phyloP scores from a whole-genome alignment of 2,113 vertebrate species.

The Malurus alboscapulatus region DNA sequence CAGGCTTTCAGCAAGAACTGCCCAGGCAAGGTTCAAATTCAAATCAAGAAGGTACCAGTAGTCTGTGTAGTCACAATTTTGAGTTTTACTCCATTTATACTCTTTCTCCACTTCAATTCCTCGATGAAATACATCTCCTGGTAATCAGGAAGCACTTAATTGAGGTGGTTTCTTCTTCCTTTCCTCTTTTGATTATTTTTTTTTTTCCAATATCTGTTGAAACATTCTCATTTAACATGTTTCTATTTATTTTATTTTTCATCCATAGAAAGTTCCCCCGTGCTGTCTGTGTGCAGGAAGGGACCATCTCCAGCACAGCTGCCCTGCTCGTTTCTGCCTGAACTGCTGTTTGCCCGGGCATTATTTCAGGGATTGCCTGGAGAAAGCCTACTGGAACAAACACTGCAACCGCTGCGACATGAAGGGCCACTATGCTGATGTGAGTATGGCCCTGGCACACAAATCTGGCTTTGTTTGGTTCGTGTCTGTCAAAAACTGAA shows the following conservation, averaged over 20 bases:
- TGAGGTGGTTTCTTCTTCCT: not conserved
- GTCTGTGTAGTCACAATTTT: not conserved
- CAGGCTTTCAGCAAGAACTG: no score
- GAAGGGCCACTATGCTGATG: slow-evolving; percentile 89
- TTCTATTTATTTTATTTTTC: not conserved
- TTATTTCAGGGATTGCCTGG: slow-evolving; percentile 77
- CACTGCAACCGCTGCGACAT: slow-evolving; percentile 88
- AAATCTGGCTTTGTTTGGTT: accelerated
- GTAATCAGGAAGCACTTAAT: not conserved
- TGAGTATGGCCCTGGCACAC: slow-evolving; percentile 76
- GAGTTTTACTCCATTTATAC: not conserved
- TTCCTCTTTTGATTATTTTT: not conserved
- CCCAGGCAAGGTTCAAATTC: no score
- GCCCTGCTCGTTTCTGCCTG: slow-evolving; percentile 83
- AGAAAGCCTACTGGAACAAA: slow-evolving; percentile 82
- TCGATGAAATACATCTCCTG: not conserved
- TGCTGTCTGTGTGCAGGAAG: slow-evolving; percentile 85
- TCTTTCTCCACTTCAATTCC: not conserved
- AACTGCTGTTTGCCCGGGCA: slow-evolving; percentile 90
- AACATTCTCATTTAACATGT: not conserved
- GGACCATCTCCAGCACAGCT: slow-evolving; percentile 77
- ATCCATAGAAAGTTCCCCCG: slow-evolving; percentile 76
- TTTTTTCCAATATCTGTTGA: not conserved
- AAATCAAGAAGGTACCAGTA: not conserved
- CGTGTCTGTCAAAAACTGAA: not conserved